Percentiles rank a stretch among this genome's conserved stretches.
Evolutionary conservation across 2,113 vertebrate species (phyloP).

Genomic region (Phainopepla nitens): DNA sequence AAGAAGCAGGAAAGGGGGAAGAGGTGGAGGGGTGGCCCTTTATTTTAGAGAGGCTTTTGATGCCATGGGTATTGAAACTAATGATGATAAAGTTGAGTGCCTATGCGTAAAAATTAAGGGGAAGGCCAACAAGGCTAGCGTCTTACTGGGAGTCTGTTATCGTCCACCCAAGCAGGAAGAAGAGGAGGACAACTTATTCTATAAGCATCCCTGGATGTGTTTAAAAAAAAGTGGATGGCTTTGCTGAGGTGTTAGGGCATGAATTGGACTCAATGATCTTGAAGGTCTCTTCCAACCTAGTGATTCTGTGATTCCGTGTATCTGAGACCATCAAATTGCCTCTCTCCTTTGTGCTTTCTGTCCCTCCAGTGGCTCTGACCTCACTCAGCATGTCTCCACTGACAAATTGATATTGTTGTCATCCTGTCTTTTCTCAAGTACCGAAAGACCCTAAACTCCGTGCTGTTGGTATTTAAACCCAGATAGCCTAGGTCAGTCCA

Average conservation of each 20-base stretch:
- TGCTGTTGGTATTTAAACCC: background rate
- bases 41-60: background rate
- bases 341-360: background rate
- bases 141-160: background rate
- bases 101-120: background rate
- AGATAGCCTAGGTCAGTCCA: background rate
- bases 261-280: background rate
- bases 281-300: background rate
- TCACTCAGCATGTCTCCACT: background rate
- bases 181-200: background rate
- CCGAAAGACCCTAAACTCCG: background rate
- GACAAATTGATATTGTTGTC: background rate
- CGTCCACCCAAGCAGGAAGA: background rate
- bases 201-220: background rate
- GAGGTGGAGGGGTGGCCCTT: background rate
- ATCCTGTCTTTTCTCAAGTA: background rate
- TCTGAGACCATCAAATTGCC: background rate
- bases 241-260: background rate
- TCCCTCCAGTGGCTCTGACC: background rate
- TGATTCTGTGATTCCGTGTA: background rate
- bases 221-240: background rate
- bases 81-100: no score
- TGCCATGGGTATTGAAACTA: background rate
- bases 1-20: background rate
- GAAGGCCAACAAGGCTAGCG: background rate